phyloP scores from a whole-genome alignment of 2,113 vertebrate species.

The Hemicordylus capensis region DNA sequence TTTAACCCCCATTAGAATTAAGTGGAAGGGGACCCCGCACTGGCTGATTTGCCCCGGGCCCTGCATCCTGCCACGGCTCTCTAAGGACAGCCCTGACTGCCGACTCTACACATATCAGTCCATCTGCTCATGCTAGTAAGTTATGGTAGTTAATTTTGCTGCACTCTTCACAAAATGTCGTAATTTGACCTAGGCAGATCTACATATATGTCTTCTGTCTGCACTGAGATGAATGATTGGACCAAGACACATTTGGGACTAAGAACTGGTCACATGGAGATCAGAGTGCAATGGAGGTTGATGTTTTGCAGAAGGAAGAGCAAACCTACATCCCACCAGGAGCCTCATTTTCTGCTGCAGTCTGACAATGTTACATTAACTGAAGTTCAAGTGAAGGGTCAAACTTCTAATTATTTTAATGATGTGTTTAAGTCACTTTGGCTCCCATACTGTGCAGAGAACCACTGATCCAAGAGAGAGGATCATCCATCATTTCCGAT shows the following conservation, averaged over 20 bases:
- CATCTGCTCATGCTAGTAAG: slow-evolving; percentile 55
- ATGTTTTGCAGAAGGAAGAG: neutral
- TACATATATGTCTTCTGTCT: slow-evolving; percentile 42
- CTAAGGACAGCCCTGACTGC: too few species aligned
- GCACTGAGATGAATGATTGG: slow-evolving; percentile 39
- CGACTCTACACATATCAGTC: too few species aligned
- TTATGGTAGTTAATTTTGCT: slow-evolving; percentile 49
- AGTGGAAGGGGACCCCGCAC: too few species aligned
- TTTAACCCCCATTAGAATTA: too few species aligned
- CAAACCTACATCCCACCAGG: neutral
- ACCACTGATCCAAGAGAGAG: too few species aligned
- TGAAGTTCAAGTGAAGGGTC: neutral
- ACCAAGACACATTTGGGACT: slow-evolving; percentile 33
- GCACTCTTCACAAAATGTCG: slow-evolving; percentile 48
- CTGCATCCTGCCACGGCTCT: too few species aligned
- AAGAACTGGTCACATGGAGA: slow-evolving; percentile 8
- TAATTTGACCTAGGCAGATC: slow-evolving; percentile 44
- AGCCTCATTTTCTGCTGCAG: neutral
- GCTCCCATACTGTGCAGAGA: too few species aligned
- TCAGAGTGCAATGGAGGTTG: slow-evolving; percentile 16
- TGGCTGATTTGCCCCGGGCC: too few species aligned
- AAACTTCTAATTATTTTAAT: neutral
- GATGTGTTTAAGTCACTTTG: too few species aligned
- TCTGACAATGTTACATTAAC: neutral
- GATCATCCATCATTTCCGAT: too few species aligned